A percentile compares a stretch with the other conserved stretches of the same genome.
Evolutionary conservation across 2,113 vertebrate genomes (phyloP).

Genomic region (Pungitius pungitius): DNA sequence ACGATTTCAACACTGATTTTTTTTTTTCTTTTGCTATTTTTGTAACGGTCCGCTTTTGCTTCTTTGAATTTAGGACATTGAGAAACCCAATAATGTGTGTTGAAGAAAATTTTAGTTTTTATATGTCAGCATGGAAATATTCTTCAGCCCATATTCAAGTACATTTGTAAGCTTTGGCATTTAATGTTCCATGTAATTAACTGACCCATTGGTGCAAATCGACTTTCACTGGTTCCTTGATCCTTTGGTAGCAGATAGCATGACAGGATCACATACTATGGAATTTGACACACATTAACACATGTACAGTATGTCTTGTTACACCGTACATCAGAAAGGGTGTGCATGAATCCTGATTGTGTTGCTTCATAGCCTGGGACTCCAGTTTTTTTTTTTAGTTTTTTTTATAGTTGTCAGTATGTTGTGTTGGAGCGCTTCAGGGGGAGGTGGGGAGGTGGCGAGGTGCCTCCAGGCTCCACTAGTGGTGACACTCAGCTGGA

Average conservation of each 20-base stretch:
- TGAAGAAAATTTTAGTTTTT: neutral
- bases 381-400: too few species aligned
- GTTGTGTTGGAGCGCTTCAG: conserved; percentile 5
- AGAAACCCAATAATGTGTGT: neutral
- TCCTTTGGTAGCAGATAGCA: too few species aligned
- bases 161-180: neutral
- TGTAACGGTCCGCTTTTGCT: neutral
- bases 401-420: neutral
- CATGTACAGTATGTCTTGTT: neutral
- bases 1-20: neutral
- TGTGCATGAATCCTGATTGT: neutral
- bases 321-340: neutral
- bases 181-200: neutral
- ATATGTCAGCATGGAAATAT: neutral
- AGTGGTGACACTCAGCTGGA: conserved; percentile 16
- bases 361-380: neutral
- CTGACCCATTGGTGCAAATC: neutral
- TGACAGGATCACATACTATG: too few species aligned
- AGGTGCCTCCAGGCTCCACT: conserved; percentile 5
- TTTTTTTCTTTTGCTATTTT: neutral
- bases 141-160: neutral
- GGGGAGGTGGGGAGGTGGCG: neutral
- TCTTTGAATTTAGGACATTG: neutral
- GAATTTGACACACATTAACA: too few species aligned
- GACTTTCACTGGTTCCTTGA: too few species aligned